Conservation (phyloP, 2,113 vertebrate species). For the Pelvicachromis taeniatus region DNA sequence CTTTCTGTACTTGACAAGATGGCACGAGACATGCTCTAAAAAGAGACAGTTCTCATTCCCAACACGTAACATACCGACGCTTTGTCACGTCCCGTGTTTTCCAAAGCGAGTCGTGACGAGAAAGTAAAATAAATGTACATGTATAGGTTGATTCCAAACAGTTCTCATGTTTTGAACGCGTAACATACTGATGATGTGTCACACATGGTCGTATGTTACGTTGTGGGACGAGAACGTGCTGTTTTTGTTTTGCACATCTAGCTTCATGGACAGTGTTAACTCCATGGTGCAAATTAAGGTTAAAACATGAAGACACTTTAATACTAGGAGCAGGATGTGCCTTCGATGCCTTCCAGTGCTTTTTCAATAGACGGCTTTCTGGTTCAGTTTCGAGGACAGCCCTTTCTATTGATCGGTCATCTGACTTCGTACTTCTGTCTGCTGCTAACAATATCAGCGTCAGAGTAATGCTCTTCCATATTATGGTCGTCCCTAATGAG, state of each 20-base stretch:
- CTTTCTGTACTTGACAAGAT: not conserved
- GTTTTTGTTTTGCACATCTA: not conserved
- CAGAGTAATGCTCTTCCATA: not conserved
- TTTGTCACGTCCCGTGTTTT: too few relatives aligned
- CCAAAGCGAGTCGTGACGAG: too few relatives aligned
- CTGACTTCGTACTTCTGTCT: not conserved
- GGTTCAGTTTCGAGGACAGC: not conserved
- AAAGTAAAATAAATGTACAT: too few relatives aligned
- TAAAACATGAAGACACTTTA: not conserved
- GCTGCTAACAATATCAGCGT: not conserved
- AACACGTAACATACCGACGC: too few relatives aligned
- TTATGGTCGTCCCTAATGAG: not conserved
- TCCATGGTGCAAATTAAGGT: not conserved
- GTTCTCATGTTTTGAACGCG: too few relatives aligned
- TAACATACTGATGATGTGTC: too few relatives aligned
- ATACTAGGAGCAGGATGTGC: not conserved
- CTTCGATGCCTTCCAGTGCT: not conserved
- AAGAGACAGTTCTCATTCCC: too few relatives aligned
- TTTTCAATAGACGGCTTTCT: not conserved
- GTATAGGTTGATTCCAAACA: too few relatives aligned
- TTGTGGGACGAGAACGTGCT: too few relatives aligned
- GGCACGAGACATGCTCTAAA: not conserved
- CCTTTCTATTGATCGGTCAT: constrained; percentile 22
- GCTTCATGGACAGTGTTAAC: not conserved
- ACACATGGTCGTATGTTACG: too few relatives aligned